Conservation (phyloP, 30 jellyfish, hydroid and myxozoan genomes). For the Clytia hemisphaerica region DNA sequence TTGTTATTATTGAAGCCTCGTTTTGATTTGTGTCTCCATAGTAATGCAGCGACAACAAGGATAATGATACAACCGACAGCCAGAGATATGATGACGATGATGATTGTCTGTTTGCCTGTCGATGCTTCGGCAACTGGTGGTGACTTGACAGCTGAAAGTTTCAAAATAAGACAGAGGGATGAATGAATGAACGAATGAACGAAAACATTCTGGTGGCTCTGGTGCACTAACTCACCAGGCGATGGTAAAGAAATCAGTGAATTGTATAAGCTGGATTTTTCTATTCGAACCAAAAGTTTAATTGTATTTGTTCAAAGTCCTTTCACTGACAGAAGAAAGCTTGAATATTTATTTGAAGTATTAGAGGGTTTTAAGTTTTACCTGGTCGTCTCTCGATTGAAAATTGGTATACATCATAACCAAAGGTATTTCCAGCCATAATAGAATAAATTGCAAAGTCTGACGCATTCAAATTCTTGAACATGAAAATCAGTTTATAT, state of each 20-base stretch:
- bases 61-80: conserved; percentile 14
- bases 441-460: conserved; percentile 55
- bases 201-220: too few relatives aligned
- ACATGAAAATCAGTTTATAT: conserved; percentile 27
- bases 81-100: conserved; percentile 12
- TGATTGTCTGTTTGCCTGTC: neutral
- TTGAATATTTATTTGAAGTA: too few relatives aligned
- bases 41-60: neutral
- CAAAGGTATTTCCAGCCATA: conserved; percentile 80
- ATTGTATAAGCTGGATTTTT: neutral
- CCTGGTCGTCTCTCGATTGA: neutral
- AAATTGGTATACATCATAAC: conserved; percentile 33
- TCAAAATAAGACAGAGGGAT: too few relatives aligned
- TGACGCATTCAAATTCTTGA: conserved; percentile 32
- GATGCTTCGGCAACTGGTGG: neutral
- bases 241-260: too few relatives aligned
- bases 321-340: too few relatives aligned
- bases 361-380: neutral
- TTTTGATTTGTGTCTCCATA: conserved; percentile 26
- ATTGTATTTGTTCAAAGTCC: neutral
- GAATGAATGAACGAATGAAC: too few relatives aligned
- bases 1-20: conserved; percentile 7
- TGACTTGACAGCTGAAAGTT: neutral
- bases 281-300: neutral
- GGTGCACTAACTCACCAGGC: too few relatives aligned